phyloP scores from a whole-genome alignment of 1,140 invertebrate genomes.

The Spodoptera frugiperda region DNA sequence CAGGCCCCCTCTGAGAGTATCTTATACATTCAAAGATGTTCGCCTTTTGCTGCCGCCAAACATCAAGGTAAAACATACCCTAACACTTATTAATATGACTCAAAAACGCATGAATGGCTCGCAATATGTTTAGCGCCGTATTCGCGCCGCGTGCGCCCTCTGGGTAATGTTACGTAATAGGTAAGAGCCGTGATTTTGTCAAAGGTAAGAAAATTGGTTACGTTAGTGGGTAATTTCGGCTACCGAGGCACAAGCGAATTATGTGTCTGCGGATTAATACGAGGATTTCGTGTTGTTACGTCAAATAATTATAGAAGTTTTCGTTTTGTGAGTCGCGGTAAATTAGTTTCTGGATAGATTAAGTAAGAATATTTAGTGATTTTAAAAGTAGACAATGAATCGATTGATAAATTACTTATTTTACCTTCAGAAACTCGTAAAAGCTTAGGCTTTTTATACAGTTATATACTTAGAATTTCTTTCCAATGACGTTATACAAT shows the following conservation, averaged over 20 bases:
- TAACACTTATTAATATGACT: conserved; percentile 72
- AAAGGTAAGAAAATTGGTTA: conserved; percentile 86
- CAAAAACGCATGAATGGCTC: conserved; percentile 58
- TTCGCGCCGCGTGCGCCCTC: conserved; percentile 78
- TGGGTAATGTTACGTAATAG: conserved; percentile 85
- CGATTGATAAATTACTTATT: too few species aligned
- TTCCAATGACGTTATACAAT: too few species aligned
- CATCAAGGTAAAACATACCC: conserved; percentile 65
- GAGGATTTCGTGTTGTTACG: conserved; percentile 47
- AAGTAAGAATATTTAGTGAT: too few species aligned
- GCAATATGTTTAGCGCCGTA: conserved; percentile 66
- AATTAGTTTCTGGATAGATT: background rate
- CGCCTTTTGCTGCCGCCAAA: conserved; percentile 59
- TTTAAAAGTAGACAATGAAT: too few species aligned
- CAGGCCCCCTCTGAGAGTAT: conserved; percentile 64
- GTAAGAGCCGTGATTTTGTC: conserved; percentile 81
- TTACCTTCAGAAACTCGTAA: too few species aligned
- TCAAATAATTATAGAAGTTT: conserved; percentile 21
- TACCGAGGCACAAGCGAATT: conserved; percentile 71
- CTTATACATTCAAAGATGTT: conserved; percentile 63
- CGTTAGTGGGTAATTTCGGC: conserved; percentile 78
- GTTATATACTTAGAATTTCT: too few species aligned
- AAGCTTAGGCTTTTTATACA: too few species aligned
- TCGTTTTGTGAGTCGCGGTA: background rate
- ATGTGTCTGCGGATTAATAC: conserved; percentile 55